Base-by-base conservation (phyloP, 2,797 vertebrate species). In the Huso huso region DNA sequence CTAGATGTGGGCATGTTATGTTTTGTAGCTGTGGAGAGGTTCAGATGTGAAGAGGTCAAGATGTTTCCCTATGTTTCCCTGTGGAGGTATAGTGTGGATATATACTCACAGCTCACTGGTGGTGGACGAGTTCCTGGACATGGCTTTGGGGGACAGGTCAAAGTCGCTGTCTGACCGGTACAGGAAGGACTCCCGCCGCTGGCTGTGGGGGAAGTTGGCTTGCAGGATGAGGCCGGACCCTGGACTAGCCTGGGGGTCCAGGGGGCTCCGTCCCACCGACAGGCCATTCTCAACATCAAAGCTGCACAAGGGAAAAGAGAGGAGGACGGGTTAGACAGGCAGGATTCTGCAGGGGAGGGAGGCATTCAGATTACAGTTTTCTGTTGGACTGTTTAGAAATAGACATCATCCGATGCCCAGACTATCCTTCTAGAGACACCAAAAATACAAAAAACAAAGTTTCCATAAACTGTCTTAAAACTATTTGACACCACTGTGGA, bases 151-250 rank as follows among this genome's bases (percentile, higher is more conserved):
- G 6, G 93, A 94, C 66, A 95, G 89, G 79, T 97, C 93, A 6
- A 93, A 95, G 84, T 96, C 95, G 0, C 94, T 95, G 84, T 97
- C 94, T 0, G 93, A 95, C 69, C 94, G 93, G 83, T 97, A 97
- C 5, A 97, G 91, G 86, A 97, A 97, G 70, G 94, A 97, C 79
- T 95, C 95, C 0, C 93, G 83, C 63, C 94, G 88, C 82, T 96
- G 95, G 76, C 90, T 88, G 51, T 96, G 94, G 4, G 88, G 82
- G 64, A 89, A 89, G 79, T 88, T 85, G 53, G 91, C 83, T 61
- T 93, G 94, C 8, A 88, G 69, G 49, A 90, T 86, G 71, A 91
- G 83, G 68, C 91, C 91, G 0, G 92, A 88, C 0, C 91, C 86
- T 0, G 91, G 86, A 74, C 90, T 89, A 61, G 87, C 76, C 79